A percentile compares a stretch with the other conserved stretches of the same genome.
phyloP scores from a whole-genome alignment of 2,888 invertebrate genomes.

The Dicycla oo region DNA sequence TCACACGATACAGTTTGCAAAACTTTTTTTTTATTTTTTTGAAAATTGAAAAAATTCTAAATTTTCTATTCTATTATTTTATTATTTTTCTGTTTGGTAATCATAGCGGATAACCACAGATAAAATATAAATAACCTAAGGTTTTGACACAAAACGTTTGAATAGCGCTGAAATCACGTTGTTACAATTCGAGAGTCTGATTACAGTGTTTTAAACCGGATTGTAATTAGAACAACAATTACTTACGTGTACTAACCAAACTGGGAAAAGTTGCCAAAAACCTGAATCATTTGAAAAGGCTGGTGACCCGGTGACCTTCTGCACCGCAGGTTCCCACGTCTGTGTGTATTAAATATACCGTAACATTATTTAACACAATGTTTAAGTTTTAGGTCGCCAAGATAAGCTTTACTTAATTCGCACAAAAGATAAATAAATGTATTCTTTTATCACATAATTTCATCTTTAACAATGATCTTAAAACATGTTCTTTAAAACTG shows the following conservation, averaged over 20 bases:
- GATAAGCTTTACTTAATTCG: slow-evolving; percentile 65
- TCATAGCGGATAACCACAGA: slow-evolving; percentile 26
- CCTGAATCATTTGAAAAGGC: slow-evolving; percentile 50
- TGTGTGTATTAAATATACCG: slow-evolving; percentile 63
- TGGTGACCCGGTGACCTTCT: slow-evolving; percentile 71
- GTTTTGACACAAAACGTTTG: not conserved
- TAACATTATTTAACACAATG: slow-evolving; percentile 75
- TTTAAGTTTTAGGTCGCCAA: slow-evolving; percentile 68
- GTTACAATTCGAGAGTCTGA: slow-evolving; percentile 24
- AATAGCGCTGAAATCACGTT: slow-evolving; percentile 22
- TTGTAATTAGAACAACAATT: slow-evolving; percentile 56
- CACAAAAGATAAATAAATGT: slow-evolving; percentile 52
- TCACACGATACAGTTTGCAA: too few species aligned
- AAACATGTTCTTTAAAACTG: slow-evolving; percentile 34
- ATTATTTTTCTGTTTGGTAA: too few species aligned
- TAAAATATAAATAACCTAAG: slow-evolving; percentile 18
- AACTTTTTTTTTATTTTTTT: too few species aligned
- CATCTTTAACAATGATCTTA: slow-evolving; percentile 44
- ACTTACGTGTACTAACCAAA: slow-evolving; percentile 49
- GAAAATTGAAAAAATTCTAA: too few species aligned
- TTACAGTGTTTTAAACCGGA: slow-evolving; percentile 36
- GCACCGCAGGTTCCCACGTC: slow-evolving; percentile 70
- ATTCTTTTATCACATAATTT: slow-evolving; percentile 57
- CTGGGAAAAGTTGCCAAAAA: slow-evolving; percentile 49
- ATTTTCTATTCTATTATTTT: too few species aligned